Evolutionary conservation across 1,140 invertebrate genomes (phyloP).

Genomic region (honey bee (Apis mellifera)): Amel_HAv3.1 CM009932.2:9043001-9043500

Average conservation of each 20-base stretch:
- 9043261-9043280: background rate
- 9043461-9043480: constrained; percentile 73
- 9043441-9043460: constrained; percentile 79
- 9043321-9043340: constrained; percentile 15
- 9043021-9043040: constrained; percentile 66
- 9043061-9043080: constrained; percentile 66
- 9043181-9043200: background rate
- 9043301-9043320: background rate
- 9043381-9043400: constrained; percentile 43
- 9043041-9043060: constrained; percentile 68
- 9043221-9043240: no score
- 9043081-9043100: constrained; percentile 10
- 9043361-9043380: constrained; percentile 30
- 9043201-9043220: background rate
- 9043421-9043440: constrained; percentile 79
- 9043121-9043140: no score
- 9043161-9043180: no score
- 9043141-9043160: no score
- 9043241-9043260: no score
- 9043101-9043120: background rate
- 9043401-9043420: constrained; percentile 71
- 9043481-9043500: constrained; percentile 77
- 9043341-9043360: background rate
- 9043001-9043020: constrained; percentile 60
- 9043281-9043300: background rate